Evolutionary conservation across 2,888 invertebrate genomes (phyloP).

Genomic region (Molanna angustata): DNA sequence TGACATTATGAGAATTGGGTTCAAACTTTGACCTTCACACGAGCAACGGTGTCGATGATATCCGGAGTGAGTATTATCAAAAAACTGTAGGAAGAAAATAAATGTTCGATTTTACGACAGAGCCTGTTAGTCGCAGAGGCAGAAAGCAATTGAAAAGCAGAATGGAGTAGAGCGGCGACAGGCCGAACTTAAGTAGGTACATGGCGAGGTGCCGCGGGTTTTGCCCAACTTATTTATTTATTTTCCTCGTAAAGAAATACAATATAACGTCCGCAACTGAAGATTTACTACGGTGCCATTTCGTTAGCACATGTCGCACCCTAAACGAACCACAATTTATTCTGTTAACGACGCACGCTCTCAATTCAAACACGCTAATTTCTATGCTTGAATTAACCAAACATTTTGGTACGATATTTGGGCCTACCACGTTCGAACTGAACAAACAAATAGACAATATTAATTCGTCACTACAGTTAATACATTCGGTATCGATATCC

Average conservation of each 20-base stretch:
- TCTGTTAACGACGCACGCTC: too few species aligned
- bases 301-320: too few species aligned
- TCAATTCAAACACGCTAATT: too few species aligned
- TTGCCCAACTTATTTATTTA: conserved; percentile 13
- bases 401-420: too few species aligned
- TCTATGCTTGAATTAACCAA: too few species aligned
- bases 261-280: conserved; percentile 22
- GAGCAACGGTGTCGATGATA: conserved; percentile 8
- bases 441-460: too few species aligned
- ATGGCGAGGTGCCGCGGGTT: not conserved
- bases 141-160: conserved; percentile 9
- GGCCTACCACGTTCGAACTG: too few species aligned
- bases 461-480: too few species aligned
- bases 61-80: conserved; percentile 10
- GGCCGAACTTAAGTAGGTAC: not conserved
- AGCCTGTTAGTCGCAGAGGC: conserved; percentile 1
- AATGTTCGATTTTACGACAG: conserved; percentile 20
- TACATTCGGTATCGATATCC: too few species aligned
- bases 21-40: too few species aligned
- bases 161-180: not conserved
- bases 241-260: conserved; percentile 26
- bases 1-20: too few species aligned
- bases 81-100: conserved; percentile 11
- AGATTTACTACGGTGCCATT: conserved; percentile 21
- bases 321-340: too few species aligned